A percentile compares a stretch with the other conserved stretches of the same genome.
phyloP scores from a whole-genome alignment of 1,140 invertebrate genomes.

The Eumaeus atala region DNA sequence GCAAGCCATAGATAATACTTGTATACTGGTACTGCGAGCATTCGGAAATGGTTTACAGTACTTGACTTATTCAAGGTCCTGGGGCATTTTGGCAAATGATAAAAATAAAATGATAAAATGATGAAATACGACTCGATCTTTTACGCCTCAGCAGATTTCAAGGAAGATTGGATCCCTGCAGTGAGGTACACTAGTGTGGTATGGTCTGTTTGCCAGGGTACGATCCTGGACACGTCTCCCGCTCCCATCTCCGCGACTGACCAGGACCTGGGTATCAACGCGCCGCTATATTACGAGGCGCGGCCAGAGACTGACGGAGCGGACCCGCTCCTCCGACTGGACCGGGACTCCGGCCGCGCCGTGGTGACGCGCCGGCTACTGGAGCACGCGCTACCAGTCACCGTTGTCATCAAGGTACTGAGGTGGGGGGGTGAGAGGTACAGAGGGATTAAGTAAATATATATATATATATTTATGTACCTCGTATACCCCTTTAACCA shows the following conservation, averaged over 20 bases:
- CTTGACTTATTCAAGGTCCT: too few relatives aligned
- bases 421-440: too few relatives aligned
- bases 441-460: too few relatives aligned
- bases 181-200: too few relatives aligned
- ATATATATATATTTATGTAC: too few relatives aligned
- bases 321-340: constrained; percentile 50
- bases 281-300: constrained; percentile 81
- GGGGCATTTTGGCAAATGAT: too few relatives aligned
- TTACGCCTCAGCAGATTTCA: too few relatives aligned
- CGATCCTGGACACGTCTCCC: constrained; percentile 73
- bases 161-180: too few relatives aligned
- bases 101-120: too few relatives aligned
- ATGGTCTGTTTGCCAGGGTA: constrained; percentile 66
- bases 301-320: constrained; percentile 78
- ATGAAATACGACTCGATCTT: too few relatives aligned
- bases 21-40: neutral
- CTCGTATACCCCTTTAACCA: too few relatives aligned
- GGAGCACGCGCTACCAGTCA: constrained; percentile 79
- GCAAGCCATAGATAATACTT: neutral
- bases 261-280: constrained; percentile 86
- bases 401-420: constrained; percentile 80
- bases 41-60: too few relatives aligned
- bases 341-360: constrained; percentile 72
- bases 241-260: constrained; percentile 82
- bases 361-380: constrained; percentile 76